Conservation (phyloP, 1,140 invertebrate genomes). For the Gonioctena quinquepunctata region DNA sequence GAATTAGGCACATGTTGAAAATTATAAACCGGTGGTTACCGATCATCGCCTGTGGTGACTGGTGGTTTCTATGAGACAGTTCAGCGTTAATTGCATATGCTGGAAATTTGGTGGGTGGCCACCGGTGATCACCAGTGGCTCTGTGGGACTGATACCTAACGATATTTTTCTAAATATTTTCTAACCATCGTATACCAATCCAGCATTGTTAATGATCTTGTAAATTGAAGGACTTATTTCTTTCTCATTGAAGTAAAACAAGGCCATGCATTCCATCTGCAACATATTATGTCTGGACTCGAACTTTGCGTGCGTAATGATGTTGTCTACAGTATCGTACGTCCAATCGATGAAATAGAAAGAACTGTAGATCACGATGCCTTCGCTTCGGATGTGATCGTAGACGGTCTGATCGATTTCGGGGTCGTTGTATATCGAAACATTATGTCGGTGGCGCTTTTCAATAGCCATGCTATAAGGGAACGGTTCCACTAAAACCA, state of each 20-base stretch:
- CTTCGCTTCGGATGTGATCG: conserved; percentile 19
- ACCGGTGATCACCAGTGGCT: no score
- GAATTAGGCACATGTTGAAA: no score
- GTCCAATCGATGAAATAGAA: conserved; percentile 47
- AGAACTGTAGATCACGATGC: conserved; percentile 33
- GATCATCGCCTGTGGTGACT: no score
- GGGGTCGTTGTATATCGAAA: conserved; percentile 47
- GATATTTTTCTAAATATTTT: not conserved
- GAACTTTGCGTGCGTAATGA: conserved; percentile 46
- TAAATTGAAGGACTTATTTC: conserved; percentile 51
- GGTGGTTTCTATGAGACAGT: no score
- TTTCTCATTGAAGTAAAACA: conserved; percentile 60
- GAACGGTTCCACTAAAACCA: conserved; percentile 62
- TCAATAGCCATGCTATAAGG: conserved; percentile 48
- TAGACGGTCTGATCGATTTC: conserved; percentile 41
- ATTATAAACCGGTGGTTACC: no score
- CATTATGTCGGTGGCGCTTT: conserved; percentile 34
- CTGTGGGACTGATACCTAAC: no score
- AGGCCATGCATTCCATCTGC: conserved; percentile 55
- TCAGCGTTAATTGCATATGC: no score
- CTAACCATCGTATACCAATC: conserved; percentile 70
- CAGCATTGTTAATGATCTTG: conserved; percentile 68
- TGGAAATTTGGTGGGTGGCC: no score
- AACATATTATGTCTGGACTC: conserved; percentile 56
- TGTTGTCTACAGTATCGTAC: conserved; percentile 28